Percentiles rank a stretch among this genome's conserved stretches.
Conservation (phyloP, 2,797 vertebrate species). For the Notoglanidium macrostoma region DNA sequence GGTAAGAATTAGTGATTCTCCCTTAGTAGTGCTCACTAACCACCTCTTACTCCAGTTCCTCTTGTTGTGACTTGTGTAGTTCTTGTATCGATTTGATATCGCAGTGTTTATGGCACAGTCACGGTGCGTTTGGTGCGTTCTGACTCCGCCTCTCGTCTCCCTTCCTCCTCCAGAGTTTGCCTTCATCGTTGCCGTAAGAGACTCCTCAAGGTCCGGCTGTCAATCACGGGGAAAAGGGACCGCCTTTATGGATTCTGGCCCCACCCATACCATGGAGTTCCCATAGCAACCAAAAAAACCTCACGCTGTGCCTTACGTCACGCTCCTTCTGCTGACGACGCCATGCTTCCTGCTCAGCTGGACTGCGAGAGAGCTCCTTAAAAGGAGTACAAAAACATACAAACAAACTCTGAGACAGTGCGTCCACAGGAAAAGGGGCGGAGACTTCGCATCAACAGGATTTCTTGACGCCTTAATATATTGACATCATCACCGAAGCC, state of each 20-base stretch:
- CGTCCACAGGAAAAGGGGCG: slow-evolving; percentile 17
- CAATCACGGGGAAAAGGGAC: slow-evolving; percentile 98
- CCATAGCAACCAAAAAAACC: slow-evolving; percentile 99
- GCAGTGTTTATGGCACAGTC: background rate
- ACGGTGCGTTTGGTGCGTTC: background rate
- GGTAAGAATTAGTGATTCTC: slow-evolving; percentile 88
- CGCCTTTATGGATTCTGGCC: slow-evolving; percentile 89
- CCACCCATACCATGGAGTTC: slow-evolving; percentile 96
- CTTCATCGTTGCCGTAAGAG: slow-evolving; percentile 99
- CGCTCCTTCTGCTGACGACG: slow-evolving; percentile 22
- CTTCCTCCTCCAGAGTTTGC: slow-evolving; percentile 83
- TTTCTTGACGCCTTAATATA: slow-evolving; percentile 47
- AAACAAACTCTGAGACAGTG: background rate
- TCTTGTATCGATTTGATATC: no score
- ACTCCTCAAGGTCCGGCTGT: slow-evolving; percentile 92
- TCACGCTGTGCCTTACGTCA: slow-evolving; percentile 93
- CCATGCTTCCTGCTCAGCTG: slow-evolving; percentile 32
- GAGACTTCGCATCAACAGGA: background rate
- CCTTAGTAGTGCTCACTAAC: background rate
- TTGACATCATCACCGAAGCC: slow-evolving; percentile 73
- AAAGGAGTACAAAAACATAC: background rate
- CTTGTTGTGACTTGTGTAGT: background rate
- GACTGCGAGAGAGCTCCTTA: background rate
- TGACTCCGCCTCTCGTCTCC: slow-evolving; percentile 36
- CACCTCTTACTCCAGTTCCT: background rate